These are phyloP conservation scores for Anolis sagrei DNA, from an alignment of 2,113 vertebrate species.

Conservation along the genomic window DNA sequence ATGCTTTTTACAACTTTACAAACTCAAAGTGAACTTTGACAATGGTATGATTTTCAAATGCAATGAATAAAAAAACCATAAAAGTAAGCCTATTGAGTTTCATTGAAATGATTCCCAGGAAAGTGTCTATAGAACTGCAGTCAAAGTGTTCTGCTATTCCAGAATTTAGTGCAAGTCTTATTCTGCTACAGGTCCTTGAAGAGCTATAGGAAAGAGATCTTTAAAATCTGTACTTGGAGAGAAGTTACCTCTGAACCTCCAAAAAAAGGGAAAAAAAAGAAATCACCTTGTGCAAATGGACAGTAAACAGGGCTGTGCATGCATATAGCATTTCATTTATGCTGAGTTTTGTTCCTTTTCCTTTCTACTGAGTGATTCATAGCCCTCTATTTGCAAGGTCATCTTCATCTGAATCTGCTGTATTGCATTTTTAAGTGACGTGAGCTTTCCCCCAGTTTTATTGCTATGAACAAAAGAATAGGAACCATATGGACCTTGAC, in stretches of 20 bases:
- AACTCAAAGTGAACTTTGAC: too few relatives aligned
- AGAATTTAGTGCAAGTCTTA: too few relatives aligned
- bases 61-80: too few relatives aligned
- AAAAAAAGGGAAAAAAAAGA: background rate
- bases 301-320: conserved; percentile 14
- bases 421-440: conserved; percentile 55
- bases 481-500: conserved; percentile 47
- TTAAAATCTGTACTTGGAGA: conserved; percentile 14
- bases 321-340: conserved; percentile 30
- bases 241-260: conserved; percentile 13
- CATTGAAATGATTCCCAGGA: too few relatives aligned
- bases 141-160: too few relatives aligned
- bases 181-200: too few relatives aligned
- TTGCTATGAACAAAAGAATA: conserved; percentile 55
- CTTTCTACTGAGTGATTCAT: conserved; percentile 57
- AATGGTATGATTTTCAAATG: too few relatives aligned
- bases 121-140: too few relatives aligned
- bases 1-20: too few relatives aligned
- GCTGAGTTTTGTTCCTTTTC: conserved; percentile 31
- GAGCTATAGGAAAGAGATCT: background rate
- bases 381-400: conserved; percentile 57
- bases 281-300: conserved; percentile 23
- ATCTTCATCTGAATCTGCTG: conserved; percentile 59
- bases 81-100: too few relatives aligned
- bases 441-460: conserved; percentile 47